phyloP scores from a whole-genome alignment of 23 tunicate species.

The Botrylloides violaceus region DNA sequence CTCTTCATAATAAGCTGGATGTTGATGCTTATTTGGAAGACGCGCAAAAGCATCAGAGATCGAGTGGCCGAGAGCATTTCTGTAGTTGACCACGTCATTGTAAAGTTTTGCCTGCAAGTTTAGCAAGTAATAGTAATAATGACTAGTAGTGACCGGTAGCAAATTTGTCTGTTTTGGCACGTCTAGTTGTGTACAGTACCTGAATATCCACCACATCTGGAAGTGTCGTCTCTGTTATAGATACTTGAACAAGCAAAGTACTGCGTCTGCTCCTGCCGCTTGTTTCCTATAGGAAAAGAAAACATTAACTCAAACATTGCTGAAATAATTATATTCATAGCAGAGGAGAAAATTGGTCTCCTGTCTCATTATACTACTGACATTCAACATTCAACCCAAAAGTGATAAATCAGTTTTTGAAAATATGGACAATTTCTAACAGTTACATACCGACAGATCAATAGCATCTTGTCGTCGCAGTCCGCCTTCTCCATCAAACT shows the following conservation, averaged over 20 bases:
- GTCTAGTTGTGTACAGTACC: too few species aligned
- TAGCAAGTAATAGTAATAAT: neutral
- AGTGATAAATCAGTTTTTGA: too few species aligned
- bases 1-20: slow-evolving; percentile 87
- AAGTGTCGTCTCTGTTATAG: slow-evolving; percentile 6
- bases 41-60: slow-evolving; percentile 89
- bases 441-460: slow-evolving; percentile 12
- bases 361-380: too few species aligned
- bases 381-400: too few species aligned
- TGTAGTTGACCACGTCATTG: slow-evolving; percentile 82
- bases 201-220: slow-evolving; percentile 4
- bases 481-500: slow-evolving; percentile 7
- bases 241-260: slow-evolving; percentile 4
- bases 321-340: too few species aligned
- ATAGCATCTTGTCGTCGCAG: slow-evolving; percentile 23
- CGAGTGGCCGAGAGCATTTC: slow-evolving; percentile 52
- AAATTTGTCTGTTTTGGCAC: too few species aligned
- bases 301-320: neutral
- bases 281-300: slow-evolving; percentile 1
- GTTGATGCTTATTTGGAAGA: slow-evolving; percentile 69
- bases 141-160: too few species aligned
- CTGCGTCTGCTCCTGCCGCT: slow-evolving; percentile 10
- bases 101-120: slow-evolving; percentile 59
- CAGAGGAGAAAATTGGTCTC: too few species aligned
- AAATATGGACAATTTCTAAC: too few species aligned